phyloP scores from a whole-genome alignment of 2,113 vertebrate species.

The Labeo catla region DNA sequence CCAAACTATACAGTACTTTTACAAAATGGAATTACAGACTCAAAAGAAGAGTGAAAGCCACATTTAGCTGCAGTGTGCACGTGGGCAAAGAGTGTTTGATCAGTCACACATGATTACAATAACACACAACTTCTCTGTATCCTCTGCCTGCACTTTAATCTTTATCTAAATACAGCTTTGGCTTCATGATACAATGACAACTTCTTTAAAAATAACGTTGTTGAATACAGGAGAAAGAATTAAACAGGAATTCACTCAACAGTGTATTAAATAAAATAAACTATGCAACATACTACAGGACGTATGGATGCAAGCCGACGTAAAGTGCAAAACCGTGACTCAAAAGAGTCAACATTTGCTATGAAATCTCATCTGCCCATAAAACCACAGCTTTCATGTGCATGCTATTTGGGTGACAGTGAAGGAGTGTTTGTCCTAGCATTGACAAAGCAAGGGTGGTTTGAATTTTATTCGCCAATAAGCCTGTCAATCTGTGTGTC shows the following conservation, averaged over 20 bases:
- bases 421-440: not conserved
- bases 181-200: not conserved
- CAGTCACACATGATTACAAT: not conserved
- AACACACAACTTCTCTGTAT: not conserved
- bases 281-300: not conserved
- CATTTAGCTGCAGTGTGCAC: not conserved
- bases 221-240: not conserved
- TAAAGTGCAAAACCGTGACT: not conserved
- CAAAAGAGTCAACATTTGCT: not conserved
- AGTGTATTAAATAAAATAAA: not conserved
- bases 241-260: constrained; percentile 4
- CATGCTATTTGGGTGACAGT: not conserved
- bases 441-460: constrained; percentile 25
- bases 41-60: constrained; percentile 3
- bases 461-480: constrained; percentile 36
- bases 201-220: not conserved
- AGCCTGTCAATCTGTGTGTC: not conserved
- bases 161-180: constrained; percentile 17
- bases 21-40: not conserved
- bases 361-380: not conserved
- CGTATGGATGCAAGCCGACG: not conserved
- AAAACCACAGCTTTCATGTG: not conserved
- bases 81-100: constrained; percentile 11
- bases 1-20: not conserved
- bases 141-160: not conserved